Evolutionary conservation across 2,797 vertebrate species (phyloP), one percentile per base, ranked within the genome.

Genomic region (Liparis tanakae): DNA sequence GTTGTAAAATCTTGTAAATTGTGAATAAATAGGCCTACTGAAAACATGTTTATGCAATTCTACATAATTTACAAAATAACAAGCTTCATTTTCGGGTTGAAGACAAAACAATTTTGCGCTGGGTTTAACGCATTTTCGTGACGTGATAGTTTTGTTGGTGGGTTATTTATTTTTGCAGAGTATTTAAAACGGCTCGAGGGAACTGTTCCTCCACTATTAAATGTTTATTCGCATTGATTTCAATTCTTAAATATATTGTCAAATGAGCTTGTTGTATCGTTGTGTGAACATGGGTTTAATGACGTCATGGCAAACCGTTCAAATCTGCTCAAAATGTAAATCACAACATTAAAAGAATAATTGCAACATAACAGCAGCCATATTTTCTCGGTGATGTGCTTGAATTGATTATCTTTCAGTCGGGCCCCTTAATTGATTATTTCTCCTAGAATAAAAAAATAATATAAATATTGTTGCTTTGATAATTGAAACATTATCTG

Each of bases 1-100:
- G 91, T 95, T 96, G 94, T 96, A 95, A 95, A 51, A 95, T 97
- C 91, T 90, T 98, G 97, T 98, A 96, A 95, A 97, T 95, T 96
- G 96, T 97, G 95, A 96, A 94, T 95, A 95, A 94, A 94, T 95
- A 92, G 89, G 88, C 85, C 88, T 95, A 96, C 72, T 88, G 84
- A 78, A 93, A 94, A 94, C 89, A 84, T 66, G 59, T 85, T 83
- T 83, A 94, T 91, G 88, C 86, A 93, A 94, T 88, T 95, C 94
- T 96, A 97, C 68, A 97, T 96, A 96, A 95, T 95, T 97, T 75
- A 82, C 25, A 22, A 54, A 79, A 79, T 56, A 48, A 17, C 37
- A 55, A 79, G 56, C 22, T 33, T n/a, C 68, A 12, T 87, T 94
- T 95, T 91, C 89, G 93, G 91, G 89, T 91, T 89, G 85, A 81